Evolutionary conservation across 2,113 vertebrate genomes (phyloP).

Genomic region (Notothenia rossii): DNA sequence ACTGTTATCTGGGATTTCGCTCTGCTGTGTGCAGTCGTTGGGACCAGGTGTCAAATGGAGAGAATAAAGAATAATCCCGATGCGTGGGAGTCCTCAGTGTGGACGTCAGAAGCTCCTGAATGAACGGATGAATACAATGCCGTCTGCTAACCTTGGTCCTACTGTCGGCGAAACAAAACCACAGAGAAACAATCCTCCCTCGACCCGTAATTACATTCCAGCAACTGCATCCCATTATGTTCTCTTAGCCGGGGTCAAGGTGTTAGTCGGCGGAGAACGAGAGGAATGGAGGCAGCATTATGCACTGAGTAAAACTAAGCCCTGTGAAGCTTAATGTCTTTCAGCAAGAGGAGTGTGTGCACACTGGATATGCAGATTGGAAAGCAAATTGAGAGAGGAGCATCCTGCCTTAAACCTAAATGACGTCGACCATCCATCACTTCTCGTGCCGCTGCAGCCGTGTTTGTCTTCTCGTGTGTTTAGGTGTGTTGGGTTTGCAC

Average conservation of each 20-base stretch:
- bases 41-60: background rate
- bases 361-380: slow-evolving; percentile 71
- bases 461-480: slow-evolving; percentile 71
- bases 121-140: background rate
- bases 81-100: background rate
- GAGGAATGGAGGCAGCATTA: slow-evolving; percentile 36
- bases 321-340: slow-evolving; percentile 32
- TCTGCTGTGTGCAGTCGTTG: background rate
- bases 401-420: slow-evolving; percentile 66
- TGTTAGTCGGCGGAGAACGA: slow-evolving; percentile 45
- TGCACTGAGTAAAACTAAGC: slow-evolving; percentile 28
- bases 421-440: slow-evolving; percentile 76
- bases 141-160: slow-evolving; percentile 7
- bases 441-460: slow-evolving; percentile 23
- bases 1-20: slow-evolving; percentile 24
- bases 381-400: slow-evolving; percentile 76
- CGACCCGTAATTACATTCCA: slow-evolving; percentile 51
- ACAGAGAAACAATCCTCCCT: background rate
- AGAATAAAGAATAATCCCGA: background rate
- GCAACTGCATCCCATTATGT: slow-evolving; percentile 45
- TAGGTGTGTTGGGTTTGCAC: slow-evolving; percentile 64
- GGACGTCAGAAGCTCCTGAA: background rate
- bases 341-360: slow-evolving; percentile 22
- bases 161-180: slow-evolving; percentile 21
- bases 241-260: slow-evolving; percentile 28